phyloP scores from a whole-genome alignment of 2,113 vertebrate genomes.

The Perccottus glenii region DNA sequence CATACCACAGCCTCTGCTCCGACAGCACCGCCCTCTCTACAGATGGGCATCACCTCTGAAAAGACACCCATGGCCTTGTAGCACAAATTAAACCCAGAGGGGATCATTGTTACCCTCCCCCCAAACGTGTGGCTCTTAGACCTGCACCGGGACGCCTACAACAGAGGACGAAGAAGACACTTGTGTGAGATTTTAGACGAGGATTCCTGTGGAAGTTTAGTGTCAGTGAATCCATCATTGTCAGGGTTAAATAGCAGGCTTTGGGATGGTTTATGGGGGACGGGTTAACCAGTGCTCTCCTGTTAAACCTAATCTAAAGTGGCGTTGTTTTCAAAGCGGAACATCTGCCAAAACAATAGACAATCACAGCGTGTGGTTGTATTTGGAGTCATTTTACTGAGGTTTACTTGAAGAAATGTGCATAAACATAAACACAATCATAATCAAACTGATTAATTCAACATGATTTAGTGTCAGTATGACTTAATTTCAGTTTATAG shows the following conservation, averaged over 20 bases:
- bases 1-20: constrained; percentile 60
- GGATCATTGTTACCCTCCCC: constrained; percentile 35
- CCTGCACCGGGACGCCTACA: constrained; percentile 22
- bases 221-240: constrained; percentile 81
- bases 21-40: constrained; percentile 55
- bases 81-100: constrained; percentile 37
- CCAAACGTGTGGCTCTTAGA: neutral
- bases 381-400: constrained; percentile 22
- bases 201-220: constrained; percentile 67
- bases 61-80: constrained; percentile 55
- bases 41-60: constrained; percentile 58
- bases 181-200: constrained; percentile 55
- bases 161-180: constrained; percentile 40
- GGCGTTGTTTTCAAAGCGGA: constrained; percentile 34
- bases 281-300: constrained; percentile 50
- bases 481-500: too few species aligned
- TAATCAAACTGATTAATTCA: too few species aligned
- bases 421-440: too few species aligned
- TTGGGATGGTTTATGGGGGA: constrained; percentile 44
- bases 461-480: too few species aligned
- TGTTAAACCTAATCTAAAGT: constrained; percentile 23
- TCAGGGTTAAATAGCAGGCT: constrained; percentile 63
- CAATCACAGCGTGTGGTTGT: constrained; percentile 5
- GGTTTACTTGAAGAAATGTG: neutral
- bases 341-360: constrained; percentile 63